phyloP scores from a whole-genome alignment of 2,797 vertebrate genomes.

The Fistularia commersonii region DNA sequence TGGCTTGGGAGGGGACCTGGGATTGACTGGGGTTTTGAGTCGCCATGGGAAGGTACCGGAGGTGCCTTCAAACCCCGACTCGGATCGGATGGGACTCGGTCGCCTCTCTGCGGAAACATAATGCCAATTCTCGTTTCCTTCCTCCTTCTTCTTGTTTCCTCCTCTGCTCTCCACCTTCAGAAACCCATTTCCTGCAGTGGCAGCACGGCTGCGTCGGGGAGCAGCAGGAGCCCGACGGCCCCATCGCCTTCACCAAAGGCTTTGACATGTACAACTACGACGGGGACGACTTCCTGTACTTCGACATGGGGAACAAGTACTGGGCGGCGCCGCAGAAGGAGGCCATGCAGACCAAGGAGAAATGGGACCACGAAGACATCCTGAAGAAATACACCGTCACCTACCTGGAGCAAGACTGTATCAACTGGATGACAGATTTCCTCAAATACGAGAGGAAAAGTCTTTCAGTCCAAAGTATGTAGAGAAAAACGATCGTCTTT shows the following conservation, averaged over 20 bases:
- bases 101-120: not conserved
- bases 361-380: conserved; percentile 62
- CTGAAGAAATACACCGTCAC: conserved; percentile 74
- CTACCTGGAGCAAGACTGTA: conserved; percentile 74
- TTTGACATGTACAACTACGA: conserved; percentile 67
- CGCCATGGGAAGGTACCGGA: too few species aligned
- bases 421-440: conserved; percentile 64
- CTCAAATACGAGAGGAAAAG: fast-evolving
- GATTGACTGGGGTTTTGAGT: too few species aligned
- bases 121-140: too few species aligned
- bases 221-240: fast-evolving
- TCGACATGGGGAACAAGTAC: not conserved
- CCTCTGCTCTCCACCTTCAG: conserved; percentile 4
- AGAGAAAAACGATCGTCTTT: not conserved
- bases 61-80: too few species aligned
- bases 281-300: conserved; percentile 59
- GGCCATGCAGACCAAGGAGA: conserved; percentile 50
- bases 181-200: conserved; percentile 67
- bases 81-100: not conserved
- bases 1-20: too few species aligned
- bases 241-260: fast-evolving
- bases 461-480: conserved; percentile 9
- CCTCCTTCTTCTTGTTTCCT: not conserved
- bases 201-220: conserved; percentile 55
- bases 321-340: conserved; percentile 38